Evolutionary conservation across 2,888 invertebrate species (phyloP).

Genomic region (Drosophila koepferae): DNA sequence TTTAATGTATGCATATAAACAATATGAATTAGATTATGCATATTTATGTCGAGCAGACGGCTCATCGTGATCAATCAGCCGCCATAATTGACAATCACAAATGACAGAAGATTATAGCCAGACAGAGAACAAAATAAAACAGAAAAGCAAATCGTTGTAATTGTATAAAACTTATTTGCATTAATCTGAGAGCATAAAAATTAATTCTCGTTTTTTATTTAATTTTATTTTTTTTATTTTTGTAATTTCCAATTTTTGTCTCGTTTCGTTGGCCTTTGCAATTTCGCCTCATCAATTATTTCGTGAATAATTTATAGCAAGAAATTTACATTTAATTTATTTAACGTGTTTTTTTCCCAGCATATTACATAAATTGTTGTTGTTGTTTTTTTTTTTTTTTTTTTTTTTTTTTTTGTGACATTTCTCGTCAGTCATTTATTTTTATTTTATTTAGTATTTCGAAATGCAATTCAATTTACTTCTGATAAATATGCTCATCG

Average conservation of each 20-base stretch:
- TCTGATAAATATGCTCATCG: slow-evolving; percentile 50
- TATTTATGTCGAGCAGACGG: slow-evolving; percentile 6
- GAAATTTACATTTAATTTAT: slow-evolving; percentile 47
- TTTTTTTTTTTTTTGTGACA: slow-evolving; percentile 21
- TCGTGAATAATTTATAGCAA: slow-evolving; percentile 40
- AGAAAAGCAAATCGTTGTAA: slow-evolving; percentile 5
- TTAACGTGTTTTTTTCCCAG: slow-evolving; percentile 18
- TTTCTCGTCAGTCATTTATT: slow-evolving; percentile 17
- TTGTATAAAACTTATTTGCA: slow-evolving; percentile 32
- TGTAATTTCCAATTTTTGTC: slow-evolving; percentile 6
- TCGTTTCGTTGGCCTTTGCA: neutral
- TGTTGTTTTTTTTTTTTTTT: slow-evolving; percentile 3
- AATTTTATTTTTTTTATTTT: neutral
- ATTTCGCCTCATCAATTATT: slow-evolving; percentile 30
- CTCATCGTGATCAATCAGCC: slow-evolving; percentile 12
- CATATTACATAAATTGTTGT: slow-evolving; percentile 1
- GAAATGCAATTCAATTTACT: slow-evolving; percentile 66
- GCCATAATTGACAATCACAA: slow-evolving; percentile 54
- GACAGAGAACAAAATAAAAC: slow-evolving; percentile 5
- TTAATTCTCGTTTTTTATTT: slow-evolving; percentile 12
- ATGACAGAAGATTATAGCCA: slow-evolving; percentile 23
- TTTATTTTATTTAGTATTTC: slow-evolving; percentile 12
- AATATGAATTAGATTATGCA: slow-evolving; percentile 6
- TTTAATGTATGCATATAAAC: neutral
- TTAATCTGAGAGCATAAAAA: slow-evolving; percentile 44